A percentile compares a stretch with the other conserved stretches of the same genome.
Evolutionary conservation across 2,888 invertebrate species (phyloP).

Genomic region (Brenthis daphne): DNA sequence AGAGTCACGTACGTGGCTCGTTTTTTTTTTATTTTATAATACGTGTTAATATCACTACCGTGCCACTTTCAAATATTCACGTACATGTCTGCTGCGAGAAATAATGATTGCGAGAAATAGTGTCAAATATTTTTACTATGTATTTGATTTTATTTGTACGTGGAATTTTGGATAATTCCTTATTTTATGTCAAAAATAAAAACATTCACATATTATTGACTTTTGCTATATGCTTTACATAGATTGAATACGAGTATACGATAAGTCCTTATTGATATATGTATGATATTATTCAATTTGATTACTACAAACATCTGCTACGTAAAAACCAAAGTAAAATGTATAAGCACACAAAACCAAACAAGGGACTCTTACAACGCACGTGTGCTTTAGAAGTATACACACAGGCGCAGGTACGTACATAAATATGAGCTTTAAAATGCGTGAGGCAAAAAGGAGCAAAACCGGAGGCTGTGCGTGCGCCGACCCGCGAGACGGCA

Average conservation of each 20-base stretch:
- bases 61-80: conserved; percentile 14
- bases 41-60: conserved; percentile 30
- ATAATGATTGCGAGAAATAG: conserved; percentile 13
- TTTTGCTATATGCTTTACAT: too few species aligned
- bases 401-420: conserved; percentile 45
- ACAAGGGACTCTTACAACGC: conserved; percentile 44
- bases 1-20: conserved; percentile 37
- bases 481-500: conserved; percentile 75
- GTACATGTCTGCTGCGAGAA: not conserved
- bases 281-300: not conserved
- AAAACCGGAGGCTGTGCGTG: conserved; percentile 78
- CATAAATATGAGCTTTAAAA: conserved; percentile 62
- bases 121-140: conserved; percentile 8
- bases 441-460: conserved; percentile 77
- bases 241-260: too few species aligned
- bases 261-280: too few species aligned
- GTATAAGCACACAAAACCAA: conserved; percentile 7
- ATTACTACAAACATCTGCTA: not conserved
- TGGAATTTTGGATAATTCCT: too few species aligned
- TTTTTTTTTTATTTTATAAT: conserved; percentile 28
- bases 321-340: conserved; percentile 6
- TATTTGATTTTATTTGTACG: not conserved
- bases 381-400: conserved; percentile 49
- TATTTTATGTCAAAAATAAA: too few species aligned
- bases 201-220: too few species aligned